Evolutionary conservation across 2,888 invertebrate genomes (phyloP), one percentile per base, ranked within the genome.

Genomic region (Baccha elongata): DNA sequence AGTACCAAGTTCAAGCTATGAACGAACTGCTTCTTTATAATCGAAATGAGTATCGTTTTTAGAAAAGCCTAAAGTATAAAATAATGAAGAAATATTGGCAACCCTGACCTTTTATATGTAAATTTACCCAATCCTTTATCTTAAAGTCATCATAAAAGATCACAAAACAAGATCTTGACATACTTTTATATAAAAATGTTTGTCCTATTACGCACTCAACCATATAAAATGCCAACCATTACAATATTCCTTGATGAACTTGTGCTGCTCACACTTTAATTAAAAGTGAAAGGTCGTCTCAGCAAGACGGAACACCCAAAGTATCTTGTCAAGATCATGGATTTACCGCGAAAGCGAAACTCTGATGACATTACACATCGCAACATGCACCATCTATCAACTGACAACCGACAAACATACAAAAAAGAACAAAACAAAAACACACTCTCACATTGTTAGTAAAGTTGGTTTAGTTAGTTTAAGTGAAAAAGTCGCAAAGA

Each of bases 321-420:
- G 60, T 62, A 67, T 68, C 58, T 32, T 53, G n/a, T 53, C 62
- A 65, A 71, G 55, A 64, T 71, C 55, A 48, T 62, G 55, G 40
- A 64, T 37, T 42, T 64, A 37, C 55, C 42, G 58, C 71, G 10
- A 60, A 67, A 73, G 58, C 65, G 60, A 46, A 48, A 60, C 67
- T 58, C 75, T 58, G 69, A 52, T 17, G 75, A 75, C 71, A 71
- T 71, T 71, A 71, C 35, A 52, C 75, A 75, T 58, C 53, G 65
- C 60, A 62, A 71, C 71, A 72, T 72, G 80, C 44, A 71, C 40
- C 62, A 78, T 76, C 83, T 78, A 72, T 83, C 78, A 76, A 83
- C 76, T 64, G 83, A 76, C 83, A 76, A 78, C 72, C 83, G 72
- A 83, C 76, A 76, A 72, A 67, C 83, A 76, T 72, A 62, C 11